phyloP scores from a whole-genome alignment of 2,797 vertebrate genomes.

The Fistularia tabacaria region DNA sequence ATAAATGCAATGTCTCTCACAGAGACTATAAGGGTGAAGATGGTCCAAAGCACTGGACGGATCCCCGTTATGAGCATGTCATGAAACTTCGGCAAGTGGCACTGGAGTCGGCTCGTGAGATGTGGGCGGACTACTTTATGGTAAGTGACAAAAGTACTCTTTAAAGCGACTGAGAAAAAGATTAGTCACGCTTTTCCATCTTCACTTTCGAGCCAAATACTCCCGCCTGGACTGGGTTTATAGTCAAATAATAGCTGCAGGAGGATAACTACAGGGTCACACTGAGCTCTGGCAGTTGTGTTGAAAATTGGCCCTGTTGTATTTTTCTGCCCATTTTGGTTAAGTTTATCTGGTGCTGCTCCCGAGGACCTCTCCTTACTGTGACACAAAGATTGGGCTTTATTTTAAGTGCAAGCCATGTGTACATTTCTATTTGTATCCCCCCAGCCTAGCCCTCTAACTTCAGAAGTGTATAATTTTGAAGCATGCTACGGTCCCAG shows the following conservation, averaged over 20 bases:
- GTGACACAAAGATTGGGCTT: slow-evolving; percentile 3
- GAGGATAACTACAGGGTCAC: slow-evolving; percentile 23
- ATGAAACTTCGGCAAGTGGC: slow-evolving; percentile 93
- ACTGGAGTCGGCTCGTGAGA: slow-evolving; percentile 83
- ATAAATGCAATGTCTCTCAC: slow-evolving; percentile 15
- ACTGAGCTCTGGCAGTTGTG: slow-evolving; percentile 14
- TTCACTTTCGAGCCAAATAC: not conserved
- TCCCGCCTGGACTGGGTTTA: slow-evolving; percentile 2
- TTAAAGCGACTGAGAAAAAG: slow-evolving; percentile 1
- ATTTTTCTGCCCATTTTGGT: slow-evolving; percentile 16
- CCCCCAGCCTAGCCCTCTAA: slow-evolving; percentile 11
- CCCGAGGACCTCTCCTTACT: slow-evolving; percentile 11
- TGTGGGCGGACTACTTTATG: slow-evolving; percentile 93
- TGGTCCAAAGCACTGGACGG: slow-evolving; percentile 87
- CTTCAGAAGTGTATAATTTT: slow-evolving; percentile 51
- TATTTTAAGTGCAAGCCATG: slow-evolving; percentile 10
- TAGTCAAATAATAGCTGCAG: slow-evolving; percentile 18
- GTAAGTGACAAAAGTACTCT: slow-evolving; percentile 61
- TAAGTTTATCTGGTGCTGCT: slow-evolving; percentile 17
- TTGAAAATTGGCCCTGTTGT: slow-evolving; percentile 22
- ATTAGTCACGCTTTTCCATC: slow-evolving; percentile 16
- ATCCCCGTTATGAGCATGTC: slow-evolving; percentile 83
- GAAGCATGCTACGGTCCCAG: slow-evolving; percentile 23
- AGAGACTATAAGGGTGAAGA: slow-evolving; percentile 82
- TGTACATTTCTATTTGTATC: slow-evolving; percentile 41